phyloP scores from a whole-genome alignment of 2,113 vertebrate species.

The Paramormyrops kingsleyae region DNA sequence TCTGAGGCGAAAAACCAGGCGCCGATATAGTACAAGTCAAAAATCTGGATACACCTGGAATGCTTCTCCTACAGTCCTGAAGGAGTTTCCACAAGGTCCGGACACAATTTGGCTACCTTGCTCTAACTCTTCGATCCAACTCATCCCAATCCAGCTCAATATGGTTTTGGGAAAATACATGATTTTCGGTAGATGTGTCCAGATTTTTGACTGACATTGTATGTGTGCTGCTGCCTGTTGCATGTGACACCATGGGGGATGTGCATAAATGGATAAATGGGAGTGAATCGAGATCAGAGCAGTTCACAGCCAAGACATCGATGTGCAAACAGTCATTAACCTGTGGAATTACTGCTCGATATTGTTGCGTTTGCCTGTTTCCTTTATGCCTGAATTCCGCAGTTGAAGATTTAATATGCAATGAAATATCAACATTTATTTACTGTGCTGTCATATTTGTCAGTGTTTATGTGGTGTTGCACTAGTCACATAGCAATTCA shows the following conservation, averaged over 20 bases:
- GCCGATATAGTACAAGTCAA: not conserved
- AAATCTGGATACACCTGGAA: not conserved
- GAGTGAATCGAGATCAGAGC: not conserved
- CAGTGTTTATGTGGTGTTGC: not conserved
- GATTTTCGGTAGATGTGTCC: not conserved
- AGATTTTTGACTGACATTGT: not conserved
- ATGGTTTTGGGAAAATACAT: not conserved
- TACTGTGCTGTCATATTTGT: not conserved
- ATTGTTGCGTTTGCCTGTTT: not conserved
- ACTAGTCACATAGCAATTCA: not conserved
- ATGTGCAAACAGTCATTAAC: not conserved
- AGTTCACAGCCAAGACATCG: not conserved
- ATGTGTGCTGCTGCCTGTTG: not conserved
- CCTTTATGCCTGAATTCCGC: not conserved
- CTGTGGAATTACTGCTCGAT: not conserved
- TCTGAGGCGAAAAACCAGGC: not conserved
- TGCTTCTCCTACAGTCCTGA: not conserved
- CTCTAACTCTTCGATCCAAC: not conserved
- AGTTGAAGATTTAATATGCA: not conserved
- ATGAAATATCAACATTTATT: not conserved
- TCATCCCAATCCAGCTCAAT: not conserved
- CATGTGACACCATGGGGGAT: not conserved
- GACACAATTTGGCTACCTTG: not conserved
- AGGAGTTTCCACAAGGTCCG: not conserved
- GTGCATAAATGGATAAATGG: not conserved